Evolutionary conservation across 2,888 invertebrate species (phyloP).

Genomic region (Acrocyrtus sp.): DNA sequence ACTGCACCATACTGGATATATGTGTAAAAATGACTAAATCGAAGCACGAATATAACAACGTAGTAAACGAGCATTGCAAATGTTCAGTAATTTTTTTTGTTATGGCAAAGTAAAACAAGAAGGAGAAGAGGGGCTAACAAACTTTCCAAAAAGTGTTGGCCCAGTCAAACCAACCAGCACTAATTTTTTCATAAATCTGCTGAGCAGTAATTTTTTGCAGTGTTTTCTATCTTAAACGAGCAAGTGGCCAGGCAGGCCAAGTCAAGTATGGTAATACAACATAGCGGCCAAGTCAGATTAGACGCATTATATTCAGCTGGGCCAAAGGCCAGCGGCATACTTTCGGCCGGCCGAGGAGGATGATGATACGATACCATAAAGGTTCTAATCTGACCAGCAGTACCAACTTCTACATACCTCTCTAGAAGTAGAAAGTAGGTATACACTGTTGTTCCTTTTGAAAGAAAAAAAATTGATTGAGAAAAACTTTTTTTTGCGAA

Average conservation of each 20-base stretch:
- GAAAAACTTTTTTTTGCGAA: neutral
- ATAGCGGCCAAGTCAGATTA: conserved; percentile 46
- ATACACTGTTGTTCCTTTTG: neutral
- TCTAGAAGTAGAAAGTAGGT: neutral
- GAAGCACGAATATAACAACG: too few relatives aligned
- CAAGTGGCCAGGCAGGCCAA: conserved; percentile 43
- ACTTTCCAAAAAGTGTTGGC: conserved; percentile 54
- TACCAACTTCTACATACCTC: neutral
- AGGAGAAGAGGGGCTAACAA: conserved; percentile 32
- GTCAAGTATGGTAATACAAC: conserved; percentile 47
- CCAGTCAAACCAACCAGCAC: conserved; percentile 37
- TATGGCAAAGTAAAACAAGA: conserved; percentile 26
- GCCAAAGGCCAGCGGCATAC: conserved; percentile 57
- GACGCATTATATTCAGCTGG: conserved; percentile 35
- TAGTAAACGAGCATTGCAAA: too few relatives aligned
- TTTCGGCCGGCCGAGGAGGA: conserved; percentile 27
- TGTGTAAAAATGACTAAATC: too few relatives aligned
- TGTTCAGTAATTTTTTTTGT: too few relatives aligned
- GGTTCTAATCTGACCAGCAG: neutral
- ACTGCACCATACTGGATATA: too few relatives aligned
- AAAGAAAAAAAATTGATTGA: neutral
- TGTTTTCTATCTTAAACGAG: conserved; percentile 15
- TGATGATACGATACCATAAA: too few relatives aligned
- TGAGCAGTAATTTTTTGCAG: too few relatives aligned
- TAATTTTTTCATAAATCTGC: conserved; percentile 28